phyloP scores from a whole-genome alignment of 2,113 vertebrate genomes.

The Rafetus swinhoei region DNA sequence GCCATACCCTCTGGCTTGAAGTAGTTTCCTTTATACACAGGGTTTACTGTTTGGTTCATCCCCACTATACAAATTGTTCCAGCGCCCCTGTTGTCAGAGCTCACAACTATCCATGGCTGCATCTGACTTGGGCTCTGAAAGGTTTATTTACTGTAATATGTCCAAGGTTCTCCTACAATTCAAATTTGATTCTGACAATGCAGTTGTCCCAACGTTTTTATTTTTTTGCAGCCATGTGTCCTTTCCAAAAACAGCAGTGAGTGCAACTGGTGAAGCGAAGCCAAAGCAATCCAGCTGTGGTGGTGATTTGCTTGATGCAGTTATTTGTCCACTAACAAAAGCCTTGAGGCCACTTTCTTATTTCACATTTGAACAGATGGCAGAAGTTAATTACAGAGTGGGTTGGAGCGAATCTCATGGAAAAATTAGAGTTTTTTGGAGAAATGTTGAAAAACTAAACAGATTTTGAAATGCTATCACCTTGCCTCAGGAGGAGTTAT shows the following conservation, averaged over 20 bases:
- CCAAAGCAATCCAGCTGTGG: not conserved
- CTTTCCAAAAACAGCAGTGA: not conserved
- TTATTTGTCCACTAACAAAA: not conserved
- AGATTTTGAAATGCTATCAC: not conserved
- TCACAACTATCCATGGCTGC: not conserved
- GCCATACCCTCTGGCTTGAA: no score
- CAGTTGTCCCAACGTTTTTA: not conserved
- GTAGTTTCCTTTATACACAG: no score
- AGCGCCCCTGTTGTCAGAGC: not conserved
- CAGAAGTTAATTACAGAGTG: not conserved
- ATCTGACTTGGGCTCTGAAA: not conserved
- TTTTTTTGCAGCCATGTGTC: not conserved
- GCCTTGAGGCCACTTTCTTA: not conserved
- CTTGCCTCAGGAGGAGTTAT: not conserved
- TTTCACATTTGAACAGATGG: fast-evolving
- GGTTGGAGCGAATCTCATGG: not conserved
- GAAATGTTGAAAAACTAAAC: not conserved
- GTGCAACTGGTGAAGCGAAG: not conserved
- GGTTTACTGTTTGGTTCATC: no score
- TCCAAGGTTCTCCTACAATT: not conserved
- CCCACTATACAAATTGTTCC: no score
- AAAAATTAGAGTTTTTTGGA: not conserved
- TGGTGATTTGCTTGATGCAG: not conserved
- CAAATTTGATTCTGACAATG: not conserved
- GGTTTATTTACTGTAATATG: not conserved